phyloP scores from a whole-genome alignment of 1,140 invertebrate genomes.

The Apis cerana region DNA sequence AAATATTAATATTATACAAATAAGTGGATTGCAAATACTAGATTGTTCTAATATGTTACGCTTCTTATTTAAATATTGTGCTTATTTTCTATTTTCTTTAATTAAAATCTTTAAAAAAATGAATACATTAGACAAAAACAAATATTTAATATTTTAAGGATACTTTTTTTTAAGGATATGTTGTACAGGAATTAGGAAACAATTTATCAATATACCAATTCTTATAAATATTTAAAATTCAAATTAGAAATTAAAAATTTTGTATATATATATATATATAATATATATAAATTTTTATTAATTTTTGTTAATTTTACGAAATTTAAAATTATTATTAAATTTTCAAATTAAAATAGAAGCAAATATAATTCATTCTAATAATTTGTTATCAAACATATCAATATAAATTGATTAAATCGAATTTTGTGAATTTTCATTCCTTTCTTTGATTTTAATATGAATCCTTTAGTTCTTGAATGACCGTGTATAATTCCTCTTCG shows the following conservation, averaged over 20 bases:
- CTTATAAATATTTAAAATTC: not conserved
- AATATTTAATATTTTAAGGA: not conserved
- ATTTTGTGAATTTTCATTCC: not conserved
- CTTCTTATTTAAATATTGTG: conserved; percentile 34
- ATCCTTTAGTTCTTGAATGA: not conserved
- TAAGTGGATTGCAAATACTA: conserved; percentile 35
- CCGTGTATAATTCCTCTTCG: conserved; percentile 1
- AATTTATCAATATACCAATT: not conserved
- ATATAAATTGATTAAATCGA: not conserved
- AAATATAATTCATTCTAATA: not conserved
- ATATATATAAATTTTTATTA: not conserved
- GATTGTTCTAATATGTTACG: conserved; percentile 10
- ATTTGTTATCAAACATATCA: not conserved
- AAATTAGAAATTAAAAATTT: not conserved
- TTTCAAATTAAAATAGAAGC: not conserved
- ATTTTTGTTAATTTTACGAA: not conserved
- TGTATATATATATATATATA: not conserved
- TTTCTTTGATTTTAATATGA: not conserved
- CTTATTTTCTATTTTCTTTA: conserved; percentile 15
- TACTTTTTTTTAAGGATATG: not conserved
- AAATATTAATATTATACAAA: conserved; percentile 42
- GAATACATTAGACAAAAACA: not conserved
- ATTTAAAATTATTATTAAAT: not conserved
- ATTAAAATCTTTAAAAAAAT: not conserved
- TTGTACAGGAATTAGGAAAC: conserved; percentile 1